Evolutionary conservation across 2,797 vertebrate genomes (phyloP).

Genomic region (Synaphobranchus kaupii): DNA sequence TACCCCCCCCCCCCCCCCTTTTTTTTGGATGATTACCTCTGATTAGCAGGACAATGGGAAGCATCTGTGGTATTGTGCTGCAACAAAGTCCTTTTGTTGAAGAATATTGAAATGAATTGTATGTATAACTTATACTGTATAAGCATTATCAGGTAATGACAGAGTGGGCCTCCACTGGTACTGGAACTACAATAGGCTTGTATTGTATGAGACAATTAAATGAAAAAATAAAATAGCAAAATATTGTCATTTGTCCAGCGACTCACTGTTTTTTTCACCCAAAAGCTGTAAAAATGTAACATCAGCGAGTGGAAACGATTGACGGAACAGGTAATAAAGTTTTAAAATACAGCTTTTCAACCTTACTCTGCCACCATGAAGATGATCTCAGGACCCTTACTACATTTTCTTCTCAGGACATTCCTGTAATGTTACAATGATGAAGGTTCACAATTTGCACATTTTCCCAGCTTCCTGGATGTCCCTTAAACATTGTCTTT

Average conservation of each 20-base stretch:
- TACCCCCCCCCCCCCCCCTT: background rate
- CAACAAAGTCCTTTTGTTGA: background rate
- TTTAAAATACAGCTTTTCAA: background rate
- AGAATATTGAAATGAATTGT: background rate
- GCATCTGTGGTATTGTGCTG: background rate
- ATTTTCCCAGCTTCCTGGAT: background rate
- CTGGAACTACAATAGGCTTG: background rate
- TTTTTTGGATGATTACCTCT: slow-evolving; percentile 22
- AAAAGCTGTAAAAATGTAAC: background rate
- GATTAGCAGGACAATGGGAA: background rate
- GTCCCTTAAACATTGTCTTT: background rate
- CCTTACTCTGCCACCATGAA: background rate
- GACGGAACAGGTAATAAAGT: background rate
- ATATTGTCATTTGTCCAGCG: background rate
- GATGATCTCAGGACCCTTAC: background rate
- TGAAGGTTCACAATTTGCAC: background rate
- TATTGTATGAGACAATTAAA: background rate
- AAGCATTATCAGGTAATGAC: background rate
- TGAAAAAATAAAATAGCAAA: background rate
- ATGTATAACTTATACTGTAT: no score
- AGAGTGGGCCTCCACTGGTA: background rate
- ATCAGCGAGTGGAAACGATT: background rate
- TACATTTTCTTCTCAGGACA: background rate
- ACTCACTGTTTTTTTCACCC: background rate
- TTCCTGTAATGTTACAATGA: background rate